Percentiles rank a stretch among this genome's conserved stretches.
Conservation (phyloP, 2,113 vertebrate genomes). For the Tonatia bakeri region DNA sequence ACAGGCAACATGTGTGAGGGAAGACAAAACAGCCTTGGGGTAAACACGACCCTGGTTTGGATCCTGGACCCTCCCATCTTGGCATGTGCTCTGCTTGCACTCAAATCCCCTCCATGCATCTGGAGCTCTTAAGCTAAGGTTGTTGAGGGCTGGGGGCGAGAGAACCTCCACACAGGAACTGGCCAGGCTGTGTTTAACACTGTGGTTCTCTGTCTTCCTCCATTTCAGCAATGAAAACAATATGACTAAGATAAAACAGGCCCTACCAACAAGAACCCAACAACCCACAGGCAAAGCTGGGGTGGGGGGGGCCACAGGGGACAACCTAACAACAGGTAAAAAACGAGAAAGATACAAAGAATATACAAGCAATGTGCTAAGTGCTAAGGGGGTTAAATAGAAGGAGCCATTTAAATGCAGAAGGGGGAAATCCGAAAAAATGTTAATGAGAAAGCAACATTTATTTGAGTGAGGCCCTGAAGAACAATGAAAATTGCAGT, state of each 20-base stretch:
- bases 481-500: neutral
- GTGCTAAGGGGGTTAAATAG: neutral
- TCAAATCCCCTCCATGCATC: neutral
- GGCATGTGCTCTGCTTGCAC: too few species aligned
- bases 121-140: neutral
- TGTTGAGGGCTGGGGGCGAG: neutral
- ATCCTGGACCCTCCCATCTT: neutral
- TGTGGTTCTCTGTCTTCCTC: neutral
- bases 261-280: neutral
- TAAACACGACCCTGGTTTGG: neutral
- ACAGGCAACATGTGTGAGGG: neutral
- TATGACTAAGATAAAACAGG: neutral
- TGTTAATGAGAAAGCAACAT: neutral
- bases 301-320: too few species aligned
- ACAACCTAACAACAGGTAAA: neutral
- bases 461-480: neutral
- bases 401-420: neutral
- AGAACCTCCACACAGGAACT: neutral
- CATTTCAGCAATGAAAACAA: neutral
- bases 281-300: neutral
- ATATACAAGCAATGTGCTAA: neutral
- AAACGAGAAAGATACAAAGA: neutral
- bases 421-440: neutral
- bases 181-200: neutral
- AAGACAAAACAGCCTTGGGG: neutral